Evolutionary conservation across 2,888 invertebrate genomes (phyloP).

Genomic region (Pollenia angustigena): DNA sequence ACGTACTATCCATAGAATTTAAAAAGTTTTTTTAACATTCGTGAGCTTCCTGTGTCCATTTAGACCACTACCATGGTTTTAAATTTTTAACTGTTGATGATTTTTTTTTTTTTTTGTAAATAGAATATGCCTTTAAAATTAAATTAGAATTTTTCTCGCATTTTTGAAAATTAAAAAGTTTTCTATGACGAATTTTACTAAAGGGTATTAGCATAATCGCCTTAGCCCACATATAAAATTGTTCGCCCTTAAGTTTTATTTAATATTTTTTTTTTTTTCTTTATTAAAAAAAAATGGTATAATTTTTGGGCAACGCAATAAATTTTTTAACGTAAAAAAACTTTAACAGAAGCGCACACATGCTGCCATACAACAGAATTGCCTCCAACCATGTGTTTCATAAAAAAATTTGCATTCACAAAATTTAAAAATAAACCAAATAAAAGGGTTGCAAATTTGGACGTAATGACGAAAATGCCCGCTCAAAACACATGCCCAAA

Average conservation of each 20-base stretch:
- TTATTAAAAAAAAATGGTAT: slow-evolving; percentile 24
- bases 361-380: slow-evolving; percentile 33
- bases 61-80: too few species aligned
- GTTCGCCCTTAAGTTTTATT: neutral
- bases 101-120: too few species aligned
- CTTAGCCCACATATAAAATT: neutral
- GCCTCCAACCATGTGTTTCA: slow-evolving; percentile 41
- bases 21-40: too few species aligned
- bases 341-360: slow-evolving; percentile 8
- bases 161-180: too few species aligned
- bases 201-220: neutral
- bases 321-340: slow-evolving; percentile 23
- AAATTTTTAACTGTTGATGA: too few species aligned
- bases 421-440: slow-evolving; percentile 19
- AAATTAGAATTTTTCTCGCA: too few species aligned
- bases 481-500: slow-evolving; percentile 21
- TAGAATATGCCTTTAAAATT: too few species aligned
- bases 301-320: slow-evolving; percentile 73
- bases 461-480: slow-evolving; percentile 44
- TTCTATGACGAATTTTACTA: too few species aligned
- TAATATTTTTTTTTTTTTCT: slow-evolving; percentile 1
- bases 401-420: slow-evolving; percentile 10
- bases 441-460: slow-evolving; percentile 65
- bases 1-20: too few species aligned
- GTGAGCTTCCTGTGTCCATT: too few species aligned